Evolutionary conservation across 30 jellyfish, hydroid and myxozoan species (phyloP), one percentile per base, ranked within the genome.

Genomic region (Aurelia aurita complex sp. Pacific): DNA sequence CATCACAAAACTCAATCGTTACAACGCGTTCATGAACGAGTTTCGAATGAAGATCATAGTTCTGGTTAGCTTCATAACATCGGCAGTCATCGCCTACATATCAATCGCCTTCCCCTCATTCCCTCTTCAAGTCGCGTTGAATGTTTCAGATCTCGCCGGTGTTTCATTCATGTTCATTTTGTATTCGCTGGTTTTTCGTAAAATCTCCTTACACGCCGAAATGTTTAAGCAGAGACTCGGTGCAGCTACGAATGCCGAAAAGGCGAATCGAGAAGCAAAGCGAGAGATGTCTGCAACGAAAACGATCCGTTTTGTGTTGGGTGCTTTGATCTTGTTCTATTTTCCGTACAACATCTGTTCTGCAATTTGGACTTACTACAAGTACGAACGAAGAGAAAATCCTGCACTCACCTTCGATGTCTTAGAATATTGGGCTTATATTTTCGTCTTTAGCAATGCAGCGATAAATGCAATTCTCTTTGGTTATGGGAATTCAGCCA

Each of bases 331-430:
- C 17, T 52, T 80, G 34, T 35, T 38, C 29, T 80, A 66, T 54
- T 17, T 53, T 46, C 90, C 82, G 54, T 80, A 29, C 82, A 80
- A 80, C 82, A 67, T 80, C 29, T 14, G 62, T 18, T 10, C 90
- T 0, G 72, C 82, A 40, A 17, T 66, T 19, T 19, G 67, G 82
- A 35, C 74, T 38, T 80, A 32, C 29, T 10, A 62, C 64, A 42
- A 50, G 60, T 65, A 42, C 63, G 69, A 66, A 16, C 61, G 14
- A 16, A 16, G 38, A 8, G 2, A 53, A 17, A 16, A 66, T 14
- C 75, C 82, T 2, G 69, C 76, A n/a, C n/a, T 52, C 6, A 34
- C 23, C 55, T 69, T 80, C 10, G 68, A 62, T 29, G 50, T 67
- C 15, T 7, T 53, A 29, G 69, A 18, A 40, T 34, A 36, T 51